phyloP scores from a whole-genome alignment of 2,797 vertebrate genomes.

The Cryptoblepharus egeriae region DNA sequence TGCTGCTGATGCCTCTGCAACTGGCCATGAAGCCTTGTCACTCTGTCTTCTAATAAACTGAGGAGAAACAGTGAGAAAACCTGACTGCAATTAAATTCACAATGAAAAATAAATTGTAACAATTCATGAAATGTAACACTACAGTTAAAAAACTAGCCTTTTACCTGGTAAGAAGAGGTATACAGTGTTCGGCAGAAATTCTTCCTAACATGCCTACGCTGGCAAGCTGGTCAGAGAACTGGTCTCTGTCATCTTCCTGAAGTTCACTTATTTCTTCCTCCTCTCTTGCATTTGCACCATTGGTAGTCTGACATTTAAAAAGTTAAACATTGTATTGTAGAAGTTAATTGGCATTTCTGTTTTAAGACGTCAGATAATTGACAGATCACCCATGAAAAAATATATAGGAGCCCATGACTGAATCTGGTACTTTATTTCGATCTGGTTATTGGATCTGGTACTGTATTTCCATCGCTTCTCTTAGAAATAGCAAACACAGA shows the following conservation, averaged over 20 bases:
- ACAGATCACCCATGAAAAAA: not conserved
- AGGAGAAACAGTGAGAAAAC: constrained; percentile 40
- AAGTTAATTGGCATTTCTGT: not conserved
- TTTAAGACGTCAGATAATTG: not conserved
- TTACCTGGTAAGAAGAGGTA: constrained; percentile 95
- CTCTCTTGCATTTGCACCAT: constrained; percentile 92
- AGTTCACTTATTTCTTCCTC: constrained; percentile 98
- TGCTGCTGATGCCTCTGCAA: constrained; percentile 97
- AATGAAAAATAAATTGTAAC: not conserved
- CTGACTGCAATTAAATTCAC: constrained; percentile 2
- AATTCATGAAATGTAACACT: not conserved
- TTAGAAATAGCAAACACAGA: constrained; percentile 1
- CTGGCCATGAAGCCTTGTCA: constrained; percentile 94
- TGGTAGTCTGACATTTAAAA: constrained; percentile 86
- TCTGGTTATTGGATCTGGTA: no score
- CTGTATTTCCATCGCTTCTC: not conserved
- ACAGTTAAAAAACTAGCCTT: not conserved
- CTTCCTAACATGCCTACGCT: constrained; percentile 97
- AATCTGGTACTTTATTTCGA: not conserved
- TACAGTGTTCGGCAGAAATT: constrained; percentile 95
- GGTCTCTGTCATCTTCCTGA: constrained; percentile 96
- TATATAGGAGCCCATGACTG: not conserved
- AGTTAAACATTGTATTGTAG: constrained; percentile 14
- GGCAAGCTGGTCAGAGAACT: constrained; percentile 97
- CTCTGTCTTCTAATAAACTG: constrained; percentile 96